Evolutionary conservation across 2,113 vertebrate species (phyloP), one percentile per base, ranked within the genome.

Genomic region (Aphyosemion australe): DNA sequence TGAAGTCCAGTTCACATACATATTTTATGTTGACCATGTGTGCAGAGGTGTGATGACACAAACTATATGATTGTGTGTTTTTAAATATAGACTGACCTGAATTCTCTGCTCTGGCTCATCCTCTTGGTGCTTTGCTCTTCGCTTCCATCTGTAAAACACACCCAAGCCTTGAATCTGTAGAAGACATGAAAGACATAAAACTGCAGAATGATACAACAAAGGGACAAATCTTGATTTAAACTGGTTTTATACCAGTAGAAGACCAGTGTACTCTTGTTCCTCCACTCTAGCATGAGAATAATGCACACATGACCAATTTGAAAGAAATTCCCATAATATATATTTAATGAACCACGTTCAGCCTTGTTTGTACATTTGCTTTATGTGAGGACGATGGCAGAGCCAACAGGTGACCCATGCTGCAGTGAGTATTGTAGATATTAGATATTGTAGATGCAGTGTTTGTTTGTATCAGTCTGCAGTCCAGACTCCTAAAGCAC

Each of bases 51-150:
- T 61, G 62, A 18, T 62, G 31, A n/a, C n/a, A n/a, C n/a, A n/a
- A 62, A 43, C 12, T 50, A 8, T 47, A 51, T 50, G 46, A 18
- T 53, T 3, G 26, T 64, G 12, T 56, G n/a, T 26, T 26, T 26
- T 26, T 26, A 2, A 26, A 26, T 26, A 26, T 21, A 50, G 18
- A 14, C 58, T 82, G 50, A 82, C 62, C 58, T 76, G 58, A 73
- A 46, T n/a, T 47, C 14, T 62, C 42, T 49, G 59, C 45, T 59
- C 32, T 13, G 56, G 56, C 46, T 74, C 48, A 32, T 50, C 50
- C 59, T 50, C 41, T 58, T 52, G 54, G 20, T 66, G 16, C 21
- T 53, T 72, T 53, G 12, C 26, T 61, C 42, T 47, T 52, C 46
- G 48, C 32, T 52, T 61, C 49, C 42, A 42, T 68, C 50, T 45